phyloP scores from a whole-genome alignment of 2,888 invertebrate genomes.

The Labia minor region DNA sequence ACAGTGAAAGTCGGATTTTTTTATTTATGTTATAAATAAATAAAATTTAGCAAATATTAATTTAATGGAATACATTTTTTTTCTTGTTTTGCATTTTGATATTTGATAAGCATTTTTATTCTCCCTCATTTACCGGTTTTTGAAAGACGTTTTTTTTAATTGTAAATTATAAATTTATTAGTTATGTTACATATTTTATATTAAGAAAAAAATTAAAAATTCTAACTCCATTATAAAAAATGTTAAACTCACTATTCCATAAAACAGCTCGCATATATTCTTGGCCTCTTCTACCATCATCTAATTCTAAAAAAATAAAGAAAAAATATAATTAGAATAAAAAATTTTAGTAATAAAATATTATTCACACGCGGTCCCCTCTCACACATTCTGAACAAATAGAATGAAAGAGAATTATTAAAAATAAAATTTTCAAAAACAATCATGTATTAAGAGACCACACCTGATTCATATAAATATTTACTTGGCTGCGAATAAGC shows the following conservation, averaged over 20 bases:
- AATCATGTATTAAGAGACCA: neutral
- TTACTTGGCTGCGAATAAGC: constrained; percentile 51
- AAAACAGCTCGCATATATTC: constrained; percentile 69
- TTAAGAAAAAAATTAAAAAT: too few relatives aligned
- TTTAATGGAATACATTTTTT: too few relatives aligned
- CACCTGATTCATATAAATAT: constrained; percentile 29
- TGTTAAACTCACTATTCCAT: constrained; percentile 66
- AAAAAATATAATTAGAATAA: neutral
- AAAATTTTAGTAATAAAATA: neutral
- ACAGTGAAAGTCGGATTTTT: too few relatives aligned
- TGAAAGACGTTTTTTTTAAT: too few relatives aligned
- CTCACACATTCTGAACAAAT: neutral
- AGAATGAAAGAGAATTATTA: neutral
- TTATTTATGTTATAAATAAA: too few relatives aligned
- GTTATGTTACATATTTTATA: too few relatives aligned
- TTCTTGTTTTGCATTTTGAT: too few relatives aligned
- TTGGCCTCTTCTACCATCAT: constrained; percentile 68
- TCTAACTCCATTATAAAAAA: too few relatives aligned
- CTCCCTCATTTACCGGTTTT: too few relatives aligned
- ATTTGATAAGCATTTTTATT: too few relatives aligned
- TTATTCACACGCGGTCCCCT: neutral
- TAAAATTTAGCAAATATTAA: too few relatives aligned
- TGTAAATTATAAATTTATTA: too few relatives aligned
- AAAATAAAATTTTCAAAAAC: neutral
- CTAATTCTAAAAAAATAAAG: constrained; percentile 49